Conservation (phyloP, 2,888 invertebrate species). For the Agriotes lineatus region DNA sequence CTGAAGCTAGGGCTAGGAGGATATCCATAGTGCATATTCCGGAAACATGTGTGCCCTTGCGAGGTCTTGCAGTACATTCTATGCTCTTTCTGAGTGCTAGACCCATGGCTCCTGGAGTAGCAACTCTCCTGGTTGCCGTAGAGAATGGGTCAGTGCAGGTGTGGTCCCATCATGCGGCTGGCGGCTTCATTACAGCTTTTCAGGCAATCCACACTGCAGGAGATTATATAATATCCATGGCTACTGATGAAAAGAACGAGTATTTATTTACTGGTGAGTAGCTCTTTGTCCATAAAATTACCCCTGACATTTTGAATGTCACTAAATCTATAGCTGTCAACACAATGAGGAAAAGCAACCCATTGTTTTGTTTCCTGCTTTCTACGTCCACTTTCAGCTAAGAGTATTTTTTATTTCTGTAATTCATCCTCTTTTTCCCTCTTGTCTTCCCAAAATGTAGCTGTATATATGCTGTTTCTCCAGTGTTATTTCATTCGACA, state of each 20-base stretch:
- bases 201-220: conserved; percentile 76
- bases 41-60: conserved; percentile 63
- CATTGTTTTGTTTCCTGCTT: no score
- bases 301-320: no score
- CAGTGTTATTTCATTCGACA: no score
- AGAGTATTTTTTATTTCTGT: no score
- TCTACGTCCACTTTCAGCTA: no score
- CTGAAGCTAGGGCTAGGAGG: conserved; percentile 55
- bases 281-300: no score
- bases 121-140: conserved; percentile 78
- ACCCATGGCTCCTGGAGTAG: conserved; percentile 67
- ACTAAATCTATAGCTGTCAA: no score
- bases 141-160: conserved; percentile 83
- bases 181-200: conserved; percentile 79
- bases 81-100: conserved; percentile 77
- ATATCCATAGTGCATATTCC: conserved; percentile 67
- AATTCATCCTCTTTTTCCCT: no score
- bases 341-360: no score
- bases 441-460: no score
- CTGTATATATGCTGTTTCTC: no score
- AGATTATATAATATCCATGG: conserved; percentile 77
- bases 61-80: conserved; percentile 73
- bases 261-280: conserved; percentile 78
- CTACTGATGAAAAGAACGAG: conserved; percentile 78
- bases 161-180: conserved; percentile 84